Conservation (phyloP, 2,888 invertebrate genomes). For the Hecatera dysodea region DNA sequence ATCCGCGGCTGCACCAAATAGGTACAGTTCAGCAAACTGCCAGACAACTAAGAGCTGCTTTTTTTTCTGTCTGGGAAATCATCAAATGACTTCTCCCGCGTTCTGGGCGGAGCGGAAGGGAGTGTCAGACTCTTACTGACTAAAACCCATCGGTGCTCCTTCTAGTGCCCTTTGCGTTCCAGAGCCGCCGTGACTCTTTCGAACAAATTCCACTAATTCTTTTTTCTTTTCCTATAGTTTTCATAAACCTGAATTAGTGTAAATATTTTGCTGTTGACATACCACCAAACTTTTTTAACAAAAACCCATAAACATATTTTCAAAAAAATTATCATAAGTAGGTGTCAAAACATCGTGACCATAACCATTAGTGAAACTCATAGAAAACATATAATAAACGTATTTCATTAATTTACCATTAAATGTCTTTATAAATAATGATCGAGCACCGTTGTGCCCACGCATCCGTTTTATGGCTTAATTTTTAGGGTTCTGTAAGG, state of each 20-base stretch:
- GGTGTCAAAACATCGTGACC: constrained; percentile 76
- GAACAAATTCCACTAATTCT: too few relatives aligned
- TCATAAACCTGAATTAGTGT: neutral
- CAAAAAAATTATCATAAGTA: constrained; percentile 71
- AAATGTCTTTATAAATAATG: constrained; percentile 80
- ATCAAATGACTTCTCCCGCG: too few relatives aligned
- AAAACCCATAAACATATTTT: constrained; percentile 29
- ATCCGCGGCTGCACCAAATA: too few relatives aligned
- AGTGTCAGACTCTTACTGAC: too few relatives aligned
- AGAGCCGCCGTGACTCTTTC: too few relatives aligned
- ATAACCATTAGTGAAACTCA: constrained; percentile 74
- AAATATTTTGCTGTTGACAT: neutral
- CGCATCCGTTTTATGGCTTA: constrained; percentile 68
- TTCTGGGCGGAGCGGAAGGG: too few relatives aligned
- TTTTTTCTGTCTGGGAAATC: too few relatives aligned
- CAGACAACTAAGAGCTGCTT: too few relatives aligned
- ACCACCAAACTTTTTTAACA: constrained; percentile 26
- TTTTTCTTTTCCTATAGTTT: too few relatives aligned
- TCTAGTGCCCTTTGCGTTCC: too few relatives aligned
- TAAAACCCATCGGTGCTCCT: too few relatives aligned
- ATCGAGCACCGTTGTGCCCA: constrained; percentile 73
- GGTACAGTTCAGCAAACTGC: too few relatives aligned
- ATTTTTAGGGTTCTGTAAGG: constrained; percentile 53
- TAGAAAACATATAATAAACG: constrained; percentile 72
- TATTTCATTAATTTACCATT: constrained; percentile 71